These are phyloP conservation scores for Drosophila acutilabella DNA, from an alignment of 2,888 invertebrate genomes.

Conservation along the genomic window DNA sequence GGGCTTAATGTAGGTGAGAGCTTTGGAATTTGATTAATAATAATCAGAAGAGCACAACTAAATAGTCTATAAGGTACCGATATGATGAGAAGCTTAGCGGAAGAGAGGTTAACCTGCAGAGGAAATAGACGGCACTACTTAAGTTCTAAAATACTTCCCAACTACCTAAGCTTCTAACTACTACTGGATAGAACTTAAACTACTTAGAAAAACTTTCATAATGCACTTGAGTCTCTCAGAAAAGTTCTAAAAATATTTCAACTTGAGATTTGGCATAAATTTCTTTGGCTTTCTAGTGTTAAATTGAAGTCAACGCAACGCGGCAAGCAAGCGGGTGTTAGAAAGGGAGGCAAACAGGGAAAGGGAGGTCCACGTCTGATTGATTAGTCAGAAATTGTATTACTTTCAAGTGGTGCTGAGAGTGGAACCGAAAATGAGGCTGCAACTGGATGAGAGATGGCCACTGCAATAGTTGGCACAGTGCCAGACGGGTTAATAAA, in stretches of 20 bases:
- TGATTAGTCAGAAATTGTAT: slow-evolving; percentile 61
- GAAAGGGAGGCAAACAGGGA: background rate
- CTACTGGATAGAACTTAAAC: too few species aligned
- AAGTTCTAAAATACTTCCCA: background rate
- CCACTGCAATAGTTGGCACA: slow-evolving; percentile 46
- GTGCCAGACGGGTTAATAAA: slow-evolving; percentile 61
- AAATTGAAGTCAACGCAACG: slow-evolving; percentile 36
- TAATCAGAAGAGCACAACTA: too few species aligned
- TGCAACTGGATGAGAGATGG: slow-evolving; percentile 18
- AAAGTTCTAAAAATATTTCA: slow-evolving; percentile 4
- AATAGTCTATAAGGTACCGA: too few species aligned
- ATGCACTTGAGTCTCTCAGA: background rate
- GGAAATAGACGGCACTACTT: too few species aligned
- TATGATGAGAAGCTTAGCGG: too few species aligned
- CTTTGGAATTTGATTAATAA: too few species aligned
- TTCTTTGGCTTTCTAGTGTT: slow-evolving; percentile 50
- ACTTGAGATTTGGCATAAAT: background rate
- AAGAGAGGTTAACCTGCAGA: too few species aligned
- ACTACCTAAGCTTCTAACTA: too few species aligned
- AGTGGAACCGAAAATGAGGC: slow-evolving; percentile 30
- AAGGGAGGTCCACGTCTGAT: slow-evolving; percentile 42
- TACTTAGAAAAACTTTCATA: background rate
- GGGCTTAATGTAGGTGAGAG: too few species aligned
- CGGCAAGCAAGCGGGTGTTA: slow-evolving; percentile 1
- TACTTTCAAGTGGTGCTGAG: slow-evolving; percentile 55